Evolutionary conservation across 1,140 invertebrate genomes (phyloP).

Genomic region (Drosophila watanabei): DNA sequence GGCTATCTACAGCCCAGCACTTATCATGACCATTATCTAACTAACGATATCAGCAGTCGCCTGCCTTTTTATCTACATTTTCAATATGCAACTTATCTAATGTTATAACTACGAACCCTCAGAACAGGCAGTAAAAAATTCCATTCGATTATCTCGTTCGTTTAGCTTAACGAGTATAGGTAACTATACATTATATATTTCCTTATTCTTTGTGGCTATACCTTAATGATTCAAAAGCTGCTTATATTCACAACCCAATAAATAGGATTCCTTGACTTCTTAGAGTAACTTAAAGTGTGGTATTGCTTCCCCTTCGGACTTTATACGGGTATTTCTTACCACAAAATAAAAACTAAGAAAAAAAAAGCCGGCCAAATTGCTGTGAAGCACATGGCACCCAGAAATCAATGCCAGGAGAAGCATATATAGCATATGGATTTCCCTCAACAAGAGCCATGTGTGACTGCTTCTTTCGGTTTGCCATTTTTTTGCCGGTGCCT

Average conservation of each 20-base stretch:
- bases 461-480: neutral
- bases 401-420: slow-evolving; percentile 30
- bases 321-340: slow-evolving; percentile 1
- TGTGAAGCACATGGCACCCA: slow-evolving; percentile 55
- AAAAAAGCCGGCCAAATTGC: slow-evolving; percentile 44
- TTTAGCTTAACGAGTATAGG: slow-evolving; percentile 69
- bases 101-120: neutral
- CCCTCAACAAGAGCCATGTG: slow-evolving; percentile 21
- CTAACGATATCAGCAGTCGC: slow-evolving; percentile 19
- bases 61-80: slow-evolving; percentile 18
- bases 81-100: slow-evolving; percentile 45
- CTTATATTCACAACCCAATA: neutral
- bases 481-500: slow-evolving; percentile 17
- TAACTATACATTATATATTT: neutral
- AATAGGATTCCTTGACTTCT: neutral
- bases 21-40: slow-evolving; percentile 33
- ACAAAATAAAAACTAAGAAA: slow-evolving; percentile 17
- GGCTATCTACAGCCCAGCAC: slow-evolving; percentile 1
- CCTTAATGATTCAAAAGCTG: slow-evolving; percentile 2
- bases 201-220: neutral
- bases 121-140: slow-evolving; percentile 25
- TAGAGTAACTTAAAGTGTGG: slow-evolving; percentile 1
- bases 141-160: slow-evolving; percentile 70
- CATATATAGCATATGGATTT: slow-evolving; percentile 43
- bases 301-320: too few species aligned